Evolutionary conservation across 2,113 vertebrate genomes (phyloP), one percentile per base, ranked within the genome.

Genomic region (Philantomba maxwellii): DNA sequence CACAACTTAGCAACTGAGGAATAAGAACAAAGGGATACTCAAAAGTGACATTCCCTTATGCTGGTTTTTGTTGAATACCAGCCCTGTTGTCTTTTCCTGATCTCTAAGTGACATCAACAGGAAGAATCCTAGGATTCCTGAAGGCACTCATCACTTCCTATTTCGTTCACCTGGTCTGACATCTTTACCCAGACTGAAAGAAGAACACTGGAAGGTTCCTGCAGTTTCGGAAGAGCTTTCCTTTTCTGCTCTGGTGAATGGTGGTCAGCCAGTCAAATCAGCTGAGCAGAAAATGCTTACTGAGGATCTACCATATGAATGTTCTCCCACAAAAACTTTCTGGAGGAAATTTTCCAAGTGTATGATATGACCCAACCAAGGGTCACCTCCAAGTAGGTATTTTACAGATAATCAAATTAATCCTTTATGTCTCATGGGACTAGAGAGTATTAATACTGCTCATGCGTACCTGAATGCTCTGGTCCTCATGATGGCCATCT

Each of bases 401-500:
- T 90, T 85, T 16, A 2, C 39, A 39, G 55, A n/a, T 60, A 47
- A 86, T 53, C 33, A 23, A 1, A 60, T 23, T 33, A 36, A 58
- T 60, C 64, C 66, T 55, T 57, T 73, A 2, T 33, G 17, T 73
- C 28, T 13, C 10, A 7, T 77, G 57, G 77, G 28, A 7, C 77
- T 78, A 5, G 66, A 43, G 75, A 45, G 43, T 47, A 6, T 30
- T 75, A 43, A n/a, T 86, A 19, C n/a, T 81, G 66, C 60, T 51
- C 33, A 12, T 25, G 2, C 3, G 2, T 28, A 10, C 2, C 1
- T 45, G 55, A 2, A 30, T 7, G 53, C 3, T 9, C 75, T 10
- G 87, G 49, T 39, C 28, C 57, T 86, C 43, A 7, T 60, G 43
- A 39, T 1, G 3, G 57, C 80, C 8, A 7, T 51, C 6, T 28